These are phyloP conservation scores for Amphiprion percula DNA, from an alignment of 2,113 vertebrate genomes.

Conservation along the genomic window DNA sequence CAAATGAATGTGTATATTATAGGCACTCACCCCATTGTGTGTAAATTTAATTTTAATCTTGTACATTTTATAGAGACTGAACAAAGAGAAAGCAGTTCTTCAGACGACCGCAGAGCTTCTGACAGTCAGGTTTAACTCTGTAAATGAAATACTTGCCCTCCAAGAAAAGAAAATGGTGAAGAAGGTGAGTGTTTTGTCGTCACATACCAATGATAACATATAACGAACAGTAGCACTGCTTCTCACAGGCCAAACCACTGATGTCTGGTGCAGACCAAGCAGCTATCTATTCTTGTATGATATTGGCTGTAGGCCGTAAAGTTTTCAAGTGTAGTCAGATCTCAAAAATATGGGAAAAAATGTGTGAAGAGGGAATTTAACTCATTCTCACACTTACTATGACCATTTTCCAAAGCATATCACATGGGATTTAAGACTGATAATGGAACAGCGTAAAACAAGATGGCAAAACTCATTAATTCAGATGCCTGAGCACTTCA, in stretches of 20 bases:
- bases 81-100: constrained; percentile 81
- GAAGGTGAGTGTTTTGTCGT: constrained; percentile 61
- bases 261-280: neutral
- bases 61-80: constrained; percentile 73
- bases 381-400: too few species aligned
- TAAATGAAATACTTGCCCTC: constrained; percentile 83
- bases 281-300: too few species aligned
- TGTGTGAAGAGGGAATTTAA: too few species aligned
- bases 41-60: constrained; percentile 12
- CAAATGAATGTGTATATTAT: constrained; percentile 1
- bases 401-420: too few species aligned
- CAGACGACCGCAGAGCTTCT: constrained; percentile 81
- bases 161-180: constrained; percentile 82
- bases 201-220: neutral
- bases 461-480: constrained; percentile 4
- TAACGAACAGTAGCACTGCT: neutral
- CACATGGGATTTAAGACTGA: constrained; percentile 8
- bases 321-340: neutral
- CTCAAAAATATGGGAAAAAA: too few species aligned
- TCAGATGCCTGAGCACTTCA: constrained; percentile 16
- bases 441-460: neutral
- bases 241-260: too few species aligned
- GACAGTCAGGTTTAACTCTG: constrained; percentile 81
- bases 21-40: constrained; percentile 15
- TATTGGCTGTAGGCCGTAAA: neutral